Evolutionary conservation across 2,888 invertebrate genomes (phyloP).

Genomic region (Anagyrus pseudococci): DNA sequence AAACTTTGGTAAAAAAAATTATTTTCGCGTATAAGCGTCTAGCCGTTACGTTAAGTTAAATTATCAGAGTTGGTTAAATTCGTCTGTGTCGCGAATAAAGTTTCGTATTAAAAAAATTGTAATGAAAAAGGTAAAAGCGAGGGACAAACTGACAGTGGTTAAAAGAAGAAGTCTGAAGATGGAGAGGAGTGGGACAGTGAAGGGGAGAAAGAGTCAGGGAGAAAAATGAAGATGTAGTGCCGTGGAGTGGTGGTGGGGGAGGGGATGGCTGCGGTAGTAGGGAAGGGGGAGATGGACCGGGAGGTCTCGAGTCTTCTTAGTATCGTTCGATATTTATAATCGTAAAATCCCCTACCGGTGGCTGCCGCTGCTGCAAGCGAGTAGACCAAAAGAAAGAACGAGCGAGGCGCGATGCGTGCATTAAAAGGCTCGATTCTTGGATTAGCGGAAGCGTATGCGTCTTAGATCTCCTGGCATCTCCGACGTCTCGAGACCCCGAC

Average conservation of each 20-base stretch:
- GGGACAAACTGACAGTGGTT: no score
- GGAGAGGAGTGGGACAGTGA: no score
- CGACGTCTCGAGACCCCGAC: conserved; percentile 38
- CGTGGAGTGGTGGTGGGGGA: no score
- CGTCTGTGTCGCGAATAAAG: no score
- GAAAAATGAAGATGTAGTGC: conserved; percentile 24
- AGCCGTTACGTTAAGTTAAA: no score
- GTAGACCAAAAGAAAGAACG: not conserved
- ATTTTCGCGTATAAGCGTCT: no score
- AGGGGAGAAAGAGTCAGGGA: conserved; percentile 3
- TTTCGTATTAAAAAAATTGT: no score
- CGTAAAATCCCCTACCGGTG: conserved; percentile 52
- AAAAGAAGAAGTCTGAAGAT: no score
- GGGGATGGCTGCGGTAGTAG: no score
- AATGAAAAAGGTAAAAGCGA: no score
- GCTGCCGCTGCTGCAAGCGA: not conserved
- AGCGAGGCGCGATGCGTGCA: conserved; percentile 47
- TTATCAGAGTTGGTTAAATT: no score
- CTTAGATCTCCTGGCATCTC: conserved; percentile 57
- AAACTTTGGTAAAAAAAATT: no score
- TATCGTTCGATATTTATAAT: conserved; percentile 62
- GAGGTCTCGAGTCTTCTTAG: conserved; percentile 45
- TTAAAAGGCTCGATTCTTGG: conserved; percentile 62
- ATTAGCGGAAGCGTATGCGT: conserved; percentile 62
- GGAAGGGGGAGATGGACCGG: conserved; percentile 27